Percentiles rank a stretch among this genome's conserved stretches.
Evolutionary conservation across 2,797 vertebrate genomes (phyloP).

Genomic region (Sebastes hubbsi): DNA sequence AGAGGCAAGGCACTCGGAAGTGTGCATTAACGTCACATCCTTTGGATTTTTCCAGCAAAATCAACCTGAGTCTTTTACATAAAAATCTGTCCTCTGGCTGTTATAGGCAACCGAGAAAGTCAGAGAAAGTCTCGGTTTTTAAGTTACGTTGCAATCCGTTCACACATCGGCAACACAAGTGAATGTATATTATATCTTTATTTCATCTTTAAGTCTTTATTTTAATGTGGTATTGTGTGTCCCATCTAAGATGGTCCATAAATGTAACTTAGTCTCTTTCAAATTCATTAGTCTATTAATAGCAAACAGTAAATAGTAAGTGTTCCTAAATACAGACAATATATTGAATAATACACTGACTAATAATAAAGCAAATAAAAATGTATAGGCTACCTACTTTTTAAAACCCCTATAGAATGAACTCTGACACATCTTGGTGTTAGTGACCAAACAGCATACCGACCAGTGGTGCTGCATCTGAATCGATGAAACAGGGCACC

Average conservation of each 20-base stretch:
- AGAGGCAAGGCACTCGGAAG: neutral
- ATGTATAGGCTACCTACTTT: neutral
- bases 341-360: neutral
- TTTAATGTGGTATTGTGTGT: neutral
- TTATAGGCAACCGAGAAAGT: too few relatives aligned
- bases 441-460: neutral
- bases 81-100: too few relatives aligned
- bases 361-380: neutral
- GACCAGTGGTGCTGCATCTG: neutral
- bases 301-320: neutral
- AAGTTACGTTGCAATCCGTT: too few relatives aligned
- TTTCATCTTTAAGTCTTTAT: neutral
- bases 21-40: neutral
- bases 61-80: neutral
- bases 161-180: too few relatives aligned
- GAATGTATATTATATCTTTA: neutral
- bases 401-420: neutral
- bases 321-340: neutral
- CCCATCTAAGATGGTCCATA: neutral
- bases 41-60: neutral
- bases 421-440: neutral
- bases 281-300: neutral
- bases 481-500: neutral
- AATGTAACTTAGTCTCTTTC: neutral
- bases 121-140: too few relatives aligned